Base-by-base conservation (phyloP, 2,113 vertebrate species). In the Rhombomys opimus region DNA sequence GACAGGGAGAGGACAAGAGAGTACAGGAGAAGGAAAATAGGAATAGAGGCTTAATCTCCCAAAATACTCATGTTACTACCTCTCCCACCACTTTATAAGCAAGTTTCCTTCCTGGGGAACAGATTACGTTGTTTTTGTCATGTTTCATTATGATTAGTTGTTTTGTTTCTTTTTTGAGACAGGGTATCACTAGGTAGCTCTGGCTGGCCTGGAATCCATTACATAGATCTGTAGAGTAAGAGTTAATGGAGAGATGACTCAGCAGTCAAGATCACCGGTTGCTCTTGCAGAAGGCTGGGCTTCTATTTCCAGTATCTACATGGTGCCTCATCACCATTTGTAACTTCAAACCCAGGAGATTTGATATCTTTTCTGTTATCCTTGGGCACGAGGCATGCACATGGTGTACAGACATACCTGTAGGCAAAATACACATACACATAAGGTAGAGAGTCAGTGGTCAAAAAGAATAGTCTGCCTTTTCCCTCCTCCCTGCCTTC, bases 11-110 rank as follows among this genome's bases (percentile, higher is more conserved):
- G 32, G 18, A 32, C 4, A 30, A 38, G 22, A 17, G 15, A 72
- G 32, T 0, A 14, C 23, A 23, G 9, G 32, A 81, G 17, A 2
- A 17, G 13, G 38, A 75, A 1, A 20, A 17, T 20, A 75, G 38
- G 23, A 38, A 78, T 61, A 41, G 59, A 61, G 57, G 13, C n/a
- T 41, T 15, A 41, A 63, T 72, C 18, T 91, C 90, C 38, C 78
- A 89, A 96, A 93, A 73, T 65, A 77, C 38, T 85, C n/a, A 89
- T 68, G 15, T 61, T 1, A 54, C 15, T 85, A 15, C 54, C 18
- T 93, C 78, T 90, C 25, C 30, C 35, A n/a, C 70, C 87, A 90
- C 84, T 80, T 15, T 94, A 12, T 92, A 96, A 96, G 30, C 46
- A 92, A 0, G 59, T 90, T 90, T 32, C 46, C 46, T 20, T 84